phyloP scores from a whole-genome alignment of 2,113 vertebrate genomes.

The Solenodon paradoxus region DNA sequence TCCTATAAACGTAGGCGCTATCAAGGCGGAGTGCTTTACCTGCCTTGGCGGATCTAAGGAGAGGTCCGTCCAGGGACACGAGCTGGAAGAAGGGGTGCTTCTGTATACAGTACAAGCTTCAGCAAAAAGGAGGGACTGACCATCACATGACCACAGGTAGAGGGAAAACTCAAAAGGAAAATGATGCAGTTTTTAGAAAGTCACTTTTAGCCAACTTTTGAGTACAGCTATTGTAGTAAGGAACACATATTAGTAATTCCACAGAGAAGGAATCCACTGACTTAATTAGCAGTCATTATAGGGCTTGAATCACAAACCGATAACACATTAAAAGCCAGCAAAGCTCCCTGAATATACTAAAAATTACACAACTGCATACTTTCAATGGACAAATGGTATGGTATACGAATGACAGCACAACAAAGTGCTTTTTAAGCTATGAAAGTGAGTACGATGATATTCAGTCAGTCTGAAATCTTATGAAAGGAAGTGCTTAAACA shows the following conservation, averaged over 20 bases:
- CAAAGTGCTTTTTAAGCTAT: background rate
- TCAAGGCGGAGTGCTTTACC: background rate
- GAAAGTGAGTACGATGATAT: background rate
- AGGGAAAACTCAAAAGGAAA: background rate
- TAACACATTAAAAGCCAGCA: background rate
- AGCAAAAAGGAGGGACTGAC: background rate
- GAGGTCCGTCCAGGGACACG: fast-evolving
- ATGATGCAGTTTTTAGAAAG: background rate
- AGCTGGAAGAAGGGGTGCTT: background rate
- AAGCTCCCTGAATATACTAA: background rate
- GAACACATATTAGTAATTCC: background rate
- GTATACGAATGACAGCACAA: background rate
- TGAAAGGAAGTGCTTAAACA: background rate
- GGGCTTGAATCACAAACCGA: background rate
- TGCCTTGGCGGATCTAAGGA: too few relatives aligned
- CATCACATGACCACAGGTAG: background rate
- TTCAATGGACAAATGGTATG: background rate
- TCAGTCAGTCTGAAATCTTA: background rate
- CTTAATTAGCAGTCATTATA: background rate
- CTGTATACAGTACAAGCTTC: background rate
- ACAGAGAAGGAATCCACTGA: background rate
- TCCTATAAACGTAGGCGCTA: background rate
- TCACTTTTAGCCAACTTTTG: background rate
- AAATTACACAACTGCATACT: background rate
- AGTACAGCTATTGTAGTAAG: background rate